phyloP scores from a whole-genome alignment of 2,113 vertebrate species.

The Thamnaconus septentrionalis region DNA sequence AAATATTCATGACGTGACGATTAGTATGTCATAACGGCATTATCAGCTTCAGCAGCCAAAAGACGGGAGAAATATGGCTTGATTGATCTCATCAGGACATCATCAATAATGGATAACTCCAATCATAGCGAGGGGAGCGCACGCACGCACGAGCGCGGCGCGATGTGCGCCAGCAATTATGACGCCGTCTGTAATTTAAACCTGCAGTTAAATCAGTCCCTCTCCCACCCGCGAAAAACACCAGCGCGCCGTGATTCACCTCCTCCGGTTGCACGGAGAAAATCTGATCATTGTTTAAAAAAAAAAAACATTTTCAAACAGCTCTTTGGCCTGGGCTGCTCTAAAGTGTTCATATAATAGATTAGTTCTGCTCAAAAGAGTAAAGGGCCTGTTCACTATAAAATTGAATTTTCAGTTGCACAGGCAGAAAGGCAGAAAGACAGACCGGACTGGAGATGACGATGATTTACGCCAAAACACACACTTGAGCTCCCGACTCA shows the following conservation, averaged over 20 bases:
- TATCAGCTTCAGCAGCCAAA: constrained; percentile 67
- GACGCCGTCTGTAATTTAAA: constrained; percentile 61
- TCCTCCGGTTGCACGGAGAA: constrained; percentile 34
- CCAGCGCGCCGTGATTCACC: constrained; percentile 35
- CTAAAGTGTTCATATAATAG: background rate
- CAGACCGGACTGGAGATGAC: too few species aligned
- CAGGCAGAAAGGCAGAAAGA: too few species aligned
- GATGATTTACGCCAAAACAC: too few species aligned
- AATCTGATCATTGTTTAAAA: constrained; percentile 44
- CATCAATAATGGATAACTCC: constrained; percentile 79
- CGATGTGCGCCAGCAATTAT: constrained; percentile 56
- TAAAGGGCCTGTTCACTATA: background rate
- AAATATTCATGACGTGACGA: constrained; percentile 76
- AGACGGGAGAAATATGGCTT: constrained; percentile 62
- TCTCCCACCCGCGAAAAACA: constrained; percentile 29
- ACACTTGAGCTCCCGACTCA: too few species aligned
- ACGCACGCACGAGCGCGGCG: constrained; percentile 17
- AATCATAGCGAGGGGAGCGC: constrained; percentile 61
- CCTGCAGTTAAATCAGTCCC: constrained; percentile 56
- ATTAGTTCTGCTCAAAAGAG: background rate
- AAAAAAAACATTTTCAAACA: constrained; percentile 34
- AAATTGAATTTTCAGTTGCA: too few species aligned
- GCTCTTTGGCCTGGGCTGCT: constrained; percentile 12
- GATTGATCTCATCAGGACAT: constrained; percentile 80
- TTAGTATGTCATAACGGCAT: constrained; percentile 73